Conservation (phyloP, 2,113 vertebrate species). For the Montifringilla adamsi region DNA sequence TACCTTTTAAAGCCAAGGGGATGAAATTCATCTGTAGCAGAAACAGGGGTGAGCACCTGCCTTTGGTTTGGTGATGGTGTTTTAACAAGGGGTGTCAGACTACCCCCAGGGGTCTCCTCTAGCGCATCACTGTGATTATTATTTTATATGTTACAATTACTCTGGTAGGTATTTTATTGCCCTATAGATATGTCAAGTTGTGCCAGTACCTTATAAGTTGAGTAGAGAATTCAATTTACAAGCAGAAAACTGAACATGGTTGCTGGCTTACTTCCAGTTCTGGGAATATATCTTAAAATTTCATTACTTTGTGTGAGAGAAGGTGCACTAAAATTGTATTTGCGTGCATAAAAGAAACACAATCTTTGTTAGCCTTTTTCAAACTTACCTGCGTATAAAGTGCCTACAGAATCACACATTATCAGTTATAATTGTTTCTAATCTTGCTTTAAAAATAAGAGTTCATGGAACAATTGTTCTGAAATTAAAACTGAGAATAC, state of each 20-base stretch:
- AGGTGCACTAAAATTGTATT: conserved; percentile 19
- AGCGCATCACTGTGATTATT: background rate
- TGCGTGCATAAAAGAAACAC: background rate
- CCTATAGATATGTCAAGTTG: conserved; percentile 34
- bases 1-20: background rate
- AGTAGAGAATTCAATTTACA: conserved; percentile 66
- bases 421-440: background rate
- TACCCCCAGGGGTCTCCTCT: background rate
- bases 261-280: conserved; percentile 41
- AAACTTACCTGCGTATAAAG: background rate
- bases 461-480: background rate
- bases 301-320: conserved; percentile 36
- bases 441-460: conserved; percentile 6
- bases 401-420: background rate
- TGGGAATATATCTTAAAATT: conserved; percentile 54
- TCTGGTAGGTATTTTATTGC: conserved; percentile 26
- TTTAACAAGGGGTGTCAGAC: conserved; percentile 11
- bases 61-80: background rate
- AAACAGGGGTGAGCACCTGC: background rate
- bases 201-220: conserved; percentile 19
- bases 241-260: conserved; percentile 51
- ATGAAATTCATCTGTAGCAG: background rate
- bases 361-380: background rate
- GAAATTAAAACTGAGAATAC: background rate
- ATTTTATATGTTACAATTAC: conserved; percentile 5